phyloP scores from a whole-genome alignment of 2,113 vertebrate genomes.

The Tachuris rubrigastra region DNA sequence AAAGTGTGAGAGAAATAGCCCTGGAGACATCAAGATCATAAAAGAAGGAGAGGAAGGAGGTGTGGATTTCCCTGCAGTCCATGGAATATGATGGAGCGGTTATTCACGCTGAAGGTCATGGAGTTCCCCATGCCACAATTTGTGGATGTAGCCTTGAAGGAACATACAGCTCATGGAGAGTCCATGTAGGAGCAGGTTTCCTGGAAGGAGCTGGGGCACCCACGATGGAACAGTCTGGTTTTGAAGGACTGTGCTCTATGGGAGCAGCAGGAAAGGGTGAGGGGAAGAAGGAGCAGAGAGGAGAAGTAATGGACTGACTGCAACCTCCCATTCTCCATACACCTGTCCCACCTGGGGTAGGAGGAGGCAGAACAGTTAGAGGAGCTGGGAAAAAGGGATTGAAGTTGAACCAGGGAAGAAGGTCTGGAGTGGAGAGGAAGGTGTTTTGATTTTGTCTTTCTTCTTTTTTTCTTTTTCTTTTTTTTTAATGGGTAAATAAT shows the following conservation, averaged over 20 bases:
- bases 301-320: neutral
- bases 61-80: neutral
- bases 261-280: neutral
- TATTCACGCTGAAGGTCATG: neutral
- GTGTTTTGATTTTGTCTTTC: neutral
- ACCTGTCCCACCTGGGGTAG: neutral
- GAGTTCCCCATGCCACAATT: neutral
- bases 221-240: fast-evolving
- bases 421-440: neutral
- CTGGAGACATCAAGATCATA: neutral
- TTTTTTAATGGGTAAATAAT: neutral
- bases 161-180: neutral
- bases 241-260: neutral
- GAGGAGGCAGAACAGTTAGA: neutral
- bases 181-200: neutral
- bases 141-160: neutral
- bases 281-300: neutral
- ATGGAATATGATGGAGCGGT: neutral
- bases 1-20: neutral
- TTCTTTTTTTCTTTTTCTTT: neutral
- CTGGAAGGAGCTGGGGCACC: neutral
- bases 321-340: neutral
- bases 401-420: neutral
- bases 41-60: neutral
- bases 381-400: neutral